Conservation (phyloP, 2,113 vertebrate genomes). For the Ptilorrhoa leucosticta region DNA sequence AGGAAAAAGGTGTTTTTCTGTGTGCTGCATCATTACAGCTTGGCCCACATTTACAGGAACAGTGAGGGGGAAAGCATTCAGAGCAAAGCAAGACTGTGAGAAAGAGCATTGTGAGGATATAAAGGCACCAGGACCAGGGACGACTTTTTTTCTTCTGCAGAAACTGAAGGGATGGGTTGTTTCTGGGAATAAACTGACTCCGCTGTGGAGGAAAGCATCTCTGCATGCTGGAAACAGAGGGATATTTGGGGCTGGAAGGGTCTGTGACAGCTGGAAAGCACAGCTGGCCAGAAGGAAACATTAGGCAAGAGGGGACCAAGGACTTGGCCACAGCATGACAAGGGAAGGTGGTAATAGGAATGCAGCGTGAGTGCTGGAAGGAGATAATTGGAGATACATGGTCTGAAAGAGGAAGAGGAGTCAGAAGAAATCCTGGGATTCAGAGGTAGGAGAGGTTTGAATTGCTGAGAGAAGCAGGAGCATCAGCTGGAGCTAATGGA, state of each 20-base stretch:
- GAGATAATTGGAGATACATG: neutral
- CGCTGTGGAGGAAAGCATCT: neutral
- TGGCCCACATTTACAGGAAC: slow-evolving; percentile 45
- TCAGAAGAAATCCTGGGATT: neutral
- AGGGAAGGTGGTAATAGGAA: neutral
- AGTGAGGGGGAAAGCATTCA: neutral
- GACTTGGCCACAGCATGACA: neutral
- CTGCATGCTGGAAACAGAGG: neutral
- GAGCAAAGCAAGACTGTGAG: neutral
- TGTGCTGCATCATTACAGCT: slow-evolving; percentile 38
- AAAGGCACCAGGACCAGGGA: neutral
- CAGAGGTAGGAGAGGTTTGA: neutral
- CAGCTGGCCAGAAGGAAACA: neutral
- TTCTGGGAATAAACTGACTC: neutral
- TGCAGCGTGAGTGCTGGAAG: neutral
- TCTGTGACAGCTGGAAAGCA: neutral
- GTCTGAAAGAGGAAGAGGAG: neutral
- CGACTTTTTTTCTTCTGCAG: neutral
- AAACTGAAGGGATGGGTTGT: neutral
- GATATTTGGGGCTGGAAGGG: neutral
- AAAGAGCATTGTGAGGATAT: neutral
- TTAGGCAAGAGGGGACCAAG: neutral
- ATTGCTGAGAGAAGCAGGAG: neutral
- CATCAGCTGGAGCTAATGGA: neutral
- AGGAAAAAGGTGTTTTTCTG: slow-evolving; percentile 42